These are phyloP conservation scores for Ornithoptera priamus DNA, from an alignment of 2,888 invertebrate genomes.

Conservation along the genomic window DNA sequence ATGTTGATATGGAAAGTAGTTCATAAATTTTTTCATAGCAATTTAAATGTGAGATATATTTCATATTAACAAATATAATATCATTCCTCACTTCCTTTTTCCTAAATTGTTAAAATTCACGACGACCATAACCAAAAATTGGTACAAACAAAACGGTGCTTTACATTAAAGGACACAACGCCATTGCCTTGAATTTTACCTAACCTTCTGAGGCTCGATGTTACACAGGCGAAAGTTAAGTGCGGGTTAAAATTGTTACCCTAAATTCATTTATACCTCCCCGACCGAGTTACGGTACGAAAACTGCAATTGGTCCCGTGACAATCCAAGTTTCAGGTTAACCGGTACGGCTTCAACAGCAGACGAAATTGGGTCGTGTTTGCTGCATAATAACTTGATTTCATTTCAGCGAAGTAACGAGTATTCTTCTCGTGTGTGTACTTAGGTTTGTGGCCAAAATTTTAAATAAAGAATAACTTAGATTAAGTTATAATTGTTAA, in stretches of 20 bases:
- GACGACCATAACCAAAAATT: conserved; percentile 12
- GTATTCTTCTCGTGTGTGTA: conserved; percentile 1
- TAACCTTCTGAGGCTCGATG: conserved; percentile 39
- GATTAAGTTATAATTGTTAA: no score
- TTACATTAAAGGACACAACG: conserved; percentile 20
- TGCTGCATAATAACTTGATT: conserved; percentile 43
- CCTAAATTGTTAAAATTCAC: conserved; percentile 14
- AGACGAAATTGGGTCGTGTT: conserved; percentile 57
- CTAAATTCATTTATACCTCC: conserved; percentile 72
- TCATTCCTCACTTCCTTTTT: background rate
- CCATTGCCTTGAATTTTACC: conserved; percentile 48
- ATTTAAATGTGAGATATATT: background rate
- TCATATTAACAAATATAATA: background rate
- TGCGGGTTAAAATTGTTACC: conserved; percentile 71
- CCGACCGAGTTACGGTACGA: conserved; percentile 47
- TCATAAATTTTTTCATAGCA: no score
- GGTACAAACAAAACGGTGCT: conserved; percentile 14
- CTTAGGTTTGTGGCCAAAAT: conserved; percentile 11
- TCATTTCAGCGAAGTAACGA: conserved; percentile 23
- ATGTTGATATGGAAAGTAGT: no score
- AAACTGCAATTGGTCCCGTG: conserved; percentile 69
- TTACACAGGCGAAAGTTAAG: conserved; percentile 54
- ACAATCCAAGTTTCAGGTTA: conserved; percentile 61
- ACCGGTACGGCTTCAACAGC: conserved; percentile 49
- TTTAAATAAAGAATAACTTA: background rate